Conservation (phyloP, 92 coral and sea anemone genomes). For the Pocillopora grandis region DNA sequence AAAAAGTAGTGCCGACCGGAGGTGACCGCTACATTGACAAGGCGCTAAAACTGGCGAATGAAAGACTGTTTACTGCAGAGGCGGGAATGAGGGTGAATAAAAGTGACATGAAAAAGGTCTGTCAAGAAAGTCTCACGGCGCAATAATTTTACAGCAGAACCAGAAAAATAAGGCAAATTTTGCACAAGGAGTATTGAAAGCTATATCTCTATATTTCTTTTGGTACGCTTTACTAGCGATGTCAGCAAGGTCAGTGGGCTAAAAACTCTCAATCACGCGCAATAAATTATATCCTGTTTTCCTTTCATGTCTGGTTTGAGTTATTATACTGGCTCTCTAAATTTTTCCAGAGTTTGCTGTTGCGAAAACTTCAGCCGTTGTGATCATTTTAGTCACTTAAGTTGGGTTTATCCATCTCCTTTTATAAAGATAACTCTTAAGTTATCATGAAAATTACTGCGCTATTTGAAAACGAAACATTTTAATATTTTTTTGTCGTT, state of each 20-base stretch:
- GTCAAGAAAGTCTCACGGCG: neutral
- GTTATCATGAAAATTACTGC: too few species aligned
- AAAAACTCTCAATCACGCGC: neutral
- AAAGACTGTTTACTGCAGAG: constrained; percentile 11
- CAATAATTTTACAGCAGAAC: neutral
- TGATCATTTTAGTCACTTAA: too few species aligned
- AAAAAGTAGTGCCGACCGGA: constrained; percentile 13
- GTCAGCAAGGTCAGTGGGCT: neutral
- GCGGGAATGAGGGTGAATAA: constrained; percentile 38
- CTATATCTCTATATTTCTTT: too few species aligned
- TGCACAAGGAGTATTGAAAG: too few species aligned
- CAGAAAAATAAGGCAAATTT: neutral
- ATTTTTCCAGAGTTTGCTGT: too few species aligned
- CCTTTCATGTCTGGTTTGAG: too few species aligned
- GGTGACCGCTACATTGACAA: constrained; percentile 45
- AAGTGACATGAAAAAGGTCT: constrained; percentile 3
- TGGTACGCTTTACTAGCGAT: neutral
- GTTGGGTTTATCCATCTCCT: too few species aligned
- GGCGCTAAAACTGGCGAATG: constrained; percentile 31
- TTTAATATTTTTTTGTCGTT: neutral
- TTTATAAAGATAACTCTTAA: too few species aligned
- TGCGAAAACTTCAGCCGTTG: too few species aligned
- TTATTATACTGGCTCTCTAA: too few species aligned
- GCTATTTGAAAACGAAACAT: neutral
- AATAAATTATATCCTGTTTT: too few species aligned